Evolutionary conservation across 1,140 invertebrate species (phyloP), one percentile per base, ranked within the genome.

Genomic region (Ooceraea biroi): DNA sequence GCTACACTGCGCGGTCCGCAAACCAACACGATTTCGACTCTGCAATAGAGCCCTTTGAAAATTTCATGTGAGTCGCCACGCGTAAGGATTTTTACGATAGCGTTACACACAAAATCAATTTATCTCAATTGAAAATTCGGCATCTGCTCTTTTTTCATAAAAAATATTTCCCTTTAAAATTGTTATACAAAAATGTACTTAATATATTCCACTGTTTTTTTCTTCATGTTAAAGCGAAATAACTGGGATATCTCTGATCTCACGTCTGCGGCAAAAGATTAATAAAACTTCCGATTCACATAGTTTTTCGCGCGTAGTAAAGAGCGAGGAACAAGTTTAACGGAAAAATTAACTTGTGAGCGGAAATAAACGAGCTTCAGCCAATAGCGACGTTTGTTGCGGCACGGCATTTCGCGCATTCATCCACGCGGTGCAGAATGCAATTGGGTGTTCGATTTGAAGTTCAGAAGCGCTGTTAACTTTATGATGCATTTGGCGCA

Each of bases 401-500:
- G 74, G 48, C 8, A 48, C 50, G 44, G 44, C 50, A 30, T 44
- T 36, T 63, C n/a, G 57, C 72, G 58, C 72, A 44, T 22, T 44
- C 65, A 69, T 80, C 55, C 73, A 77, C 60, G 61, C 60, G 66
- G 36, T 19, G 66, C 76, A 50, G 50, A 69, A 80, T 80, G 76
- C 76, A 80, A 80, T 80, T 80, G 71, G 65, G 52, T 25, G 50
- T 80, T 22, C 66, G 50, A 80, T 80, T 69, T 36, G 69, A 80
- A 80, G 76, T 80, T 80, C 76, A 57, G 41, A 46, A 80, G 65
- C 76, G 50, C 76, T n/a, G 63, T 30, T 78, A 80, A 80, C 50
- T 80, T 80, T 80, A 80, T 80, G 65, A 80, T 80, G 50, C 76
- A 74, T 72, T 82, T 82, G 44, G 46, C 55, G 58, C 30, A 55